phyloP scores from a whole-genome alignment of 53 echinoderm and acorn worm species.

The Astropecten irregularis region DNA sequence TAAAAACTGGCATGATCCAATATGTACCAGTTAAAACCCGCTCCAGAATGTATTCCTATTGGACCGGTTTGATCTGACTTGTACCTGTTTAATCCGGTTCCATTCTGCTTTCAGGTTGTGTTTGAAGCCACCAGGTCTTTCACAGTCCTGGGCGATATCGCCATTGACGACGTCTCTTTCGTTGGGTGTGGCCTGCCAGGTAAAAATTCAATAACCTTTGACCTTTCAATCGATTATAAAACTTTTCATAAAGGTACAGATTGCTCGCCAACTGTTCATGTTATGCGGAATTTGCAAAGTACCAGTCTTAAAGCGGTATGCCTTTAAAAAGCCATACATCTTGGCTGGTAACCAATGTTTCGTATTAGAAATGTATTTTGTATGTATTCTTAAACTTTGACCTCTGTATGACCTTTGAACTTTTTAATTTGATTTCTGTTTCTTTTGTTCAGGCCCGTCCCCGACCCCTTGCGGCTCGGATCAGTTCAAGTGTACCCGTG shows the following conservation, averaged over 20 bases:
- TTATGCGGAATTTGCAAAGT: too few species aligned
- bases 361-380: too few species aligned
- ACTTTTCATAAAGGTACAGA: background rate
- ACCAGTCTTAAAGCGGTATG: background rate
- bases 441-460: background rate
- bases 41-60: background rate
- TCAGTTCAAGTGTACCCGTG: constrained; percentile 51
- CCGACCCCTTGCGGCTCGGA: constrained; percentile 27
- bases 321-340: background rate
- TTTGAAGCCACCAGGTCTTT: constrained; percentile 81
- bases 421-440: too few species aligned
- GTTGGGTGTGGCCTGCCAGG: constrained; percentile 71
- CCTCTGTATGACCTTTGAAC: background rate
- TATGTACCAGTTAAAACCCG: too few species aligned
- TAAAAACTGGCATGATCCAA: too few species aligned
- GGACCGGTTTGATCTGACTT: background rate
- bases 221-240: background rate
- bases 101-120: constrained; percentile 53
- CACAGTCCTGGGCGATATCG: constrained; percentile 82
- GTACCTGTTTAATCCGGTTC: background rate
- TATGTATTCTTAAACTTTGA: too few species aligned
- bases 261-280: background rate
- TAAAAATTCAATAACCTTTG: constrained; percentile 40
- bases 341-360: background rate
- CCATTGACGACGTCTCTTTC: constrained; percentile 83